Base-by-base conservation (phyloP, 2,113 vertebrate genomes). In the Melanerpes formicivorus region DNA sequence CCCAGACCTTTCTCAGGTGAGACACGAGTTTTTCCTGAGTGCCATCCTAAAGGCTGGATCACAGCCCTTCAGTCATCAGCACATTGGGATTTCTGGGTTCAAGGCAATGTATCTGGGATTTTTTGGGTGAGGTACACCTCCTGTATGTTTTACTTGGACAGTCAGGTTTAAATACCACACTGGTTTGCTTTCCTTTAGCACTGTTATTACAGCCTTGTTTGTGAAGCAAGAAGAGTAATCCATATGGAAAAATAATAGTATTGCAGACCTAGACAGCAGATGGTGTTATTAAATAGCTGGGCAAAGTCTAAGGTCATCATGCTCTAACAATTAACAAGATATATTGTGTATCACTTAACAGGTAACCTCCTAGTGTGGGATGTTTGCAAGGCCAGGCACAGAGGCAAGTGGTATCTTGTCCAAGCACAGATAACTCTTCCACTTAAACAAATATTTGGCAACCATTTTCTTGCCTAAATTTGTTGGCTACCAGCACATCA, bases 221-320 rank as follows among this genome's bases (percentile, higher is more conserved):
- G 83, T 52, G 52, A 95, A 96, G 84, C 86, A 95, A 84, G 88
- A 96, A 90, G 71, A 95, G 75, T 93, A 95, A 93, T 95, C 87
- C 88, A 95, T 63, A 93, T 90, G 91, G 90, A 84, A 94, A 97
- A 96, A 89, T 88, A 94, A 90, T 58, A 72, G 65, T 42, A 54
- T 84, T 87, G 80, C 91, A 90, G 67, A 84, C n/a, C 70, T 37
- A 93, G 92, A 95, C 67, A 88, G 90, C 96, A 97, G 97, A 96
- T 96, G 95, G 90, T 97, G 94, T 97, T 95, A 94, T 94, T 97
- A 97, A 97, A 96, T 88, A 96, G 90, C 73, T 91, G 89, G 91
- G 86, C 95, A 95, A 97, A 97, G 95, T 96, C 96, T 95, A 95
- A 96, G 94, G 96, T 96, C 96, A 81, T 80, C 91, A 93, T 72